phyloP scores from a whole-genome alignment of 2,113 vertebrate species.

The Gnathonemus longibarbis region DNA sequence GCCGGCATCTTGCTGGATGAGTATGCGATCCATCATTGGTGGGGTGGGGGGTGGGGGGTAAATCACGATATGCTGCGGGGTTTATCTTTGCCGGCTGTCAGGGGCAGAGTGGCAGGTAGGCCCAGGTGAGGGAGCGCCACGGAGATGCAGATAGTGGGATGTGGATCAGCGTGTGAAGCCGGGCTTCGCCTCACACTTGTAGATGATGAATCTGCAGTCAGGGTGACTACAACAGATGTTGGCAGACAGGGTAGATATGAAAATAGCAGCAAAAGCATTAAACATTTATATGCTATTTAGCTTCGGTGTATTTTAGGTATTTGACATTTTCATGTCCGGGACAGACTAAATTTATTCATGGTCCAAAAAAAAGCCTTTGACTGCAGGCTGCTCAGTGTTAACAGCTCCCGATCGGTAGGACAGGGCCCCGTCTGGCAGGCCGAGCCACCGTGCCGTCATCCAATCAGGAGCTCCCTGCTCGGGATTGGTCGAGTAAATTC shows the following conservation, averaged over 20 bases:
- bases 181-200: conserved; percentile 42
- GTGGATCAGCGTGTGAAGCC: conserved; percentile 7
- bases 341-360: conserved; percentile 75
- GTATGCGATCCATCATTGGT: not conserved
- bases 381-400: conserved; percentile 51
- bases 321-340: conserved; percentile 79
- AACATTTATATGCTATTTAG: conserved; percentile 81
- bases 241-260: conserved; percentile 76
- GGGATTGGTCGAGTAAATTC: conserved; percentile 35
- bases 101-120: not conserved
- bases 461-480: conserved; percentile 30
- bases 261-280: conserved; percentile 79
- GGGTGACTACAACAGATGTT: conserved; percentile 73
- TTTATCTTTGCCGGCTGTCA: not conserved
- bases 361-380: conserved; percentile 50
- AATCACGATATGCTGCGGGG: not conserved
- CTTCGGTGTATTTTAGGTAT: conserved; percentile 80
- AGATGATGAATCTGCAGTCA: conserved; percentile 70
- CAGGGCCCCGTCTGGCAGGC: not conserved
- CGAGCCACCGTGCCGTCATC: conserved; percentile 14
- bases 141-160: not conserved
- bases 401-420: conserved; percentile 41
- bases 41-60: no score
- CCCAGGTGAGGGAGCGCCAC: not conserved
- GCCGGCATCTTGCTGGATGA: not conserved